phyloP scores from a whole-genome alignment of 2,113 vertebrate genomes.

The Rhombomys opimus region DNA sequence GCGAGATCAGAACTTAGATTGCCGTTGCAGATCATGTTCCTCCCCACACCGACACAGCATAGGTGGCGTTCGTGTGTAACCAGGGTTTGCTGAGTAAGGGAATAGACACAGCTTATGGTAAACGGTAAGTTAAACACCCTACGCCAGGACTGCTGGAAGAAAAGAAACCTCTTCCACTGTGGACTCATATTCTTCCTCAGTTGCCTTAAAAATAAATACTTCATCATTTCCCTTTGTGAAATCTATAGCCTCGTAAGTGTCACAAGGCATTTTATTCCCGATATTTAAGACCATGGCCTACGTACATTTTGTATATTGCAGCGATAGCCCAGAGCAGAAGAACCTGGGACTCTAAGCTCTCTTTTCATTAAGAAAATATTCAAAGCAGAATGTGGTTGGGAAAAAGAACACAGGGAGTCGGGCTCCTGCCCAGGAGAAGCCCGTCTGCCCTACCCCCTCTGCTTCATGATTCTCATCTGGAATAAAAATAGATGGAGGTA shows the following conservation, averaged over 20 bases:
- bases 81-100: neutral
- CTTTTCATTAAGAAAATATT: neutral
- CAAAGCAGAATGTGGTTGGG: neutral
- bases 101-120: neutral
- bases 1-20: neutral
- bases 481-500: neutral
- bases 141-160: neutral
- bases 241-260: neutral
- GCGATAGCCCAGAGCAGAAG: neutral
- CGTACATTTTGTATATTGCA: neutral
- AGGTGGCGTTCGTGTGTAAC: neutral
- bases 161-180: neutral
- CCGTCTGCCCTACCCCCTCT: neutral
- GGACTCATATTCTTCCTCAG: conserved; percentile 3
- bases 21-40: neutral
- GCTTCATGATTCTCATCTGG: neutral
- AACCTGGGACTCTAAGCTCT: neutral
- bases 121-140: neutral
- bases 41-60: neutral
- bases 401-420: neutral
- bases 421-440: neutral
- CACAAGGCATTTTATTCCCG: neutral
- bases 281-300: neutral
- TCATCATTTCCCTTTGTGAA: conserved; percentile 13
- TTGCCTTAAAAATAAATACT: conserved; percentile 50